Base-by-base conservation (phyloP, 2,888 invertebrate species). In the Cheilosia vulpina region DNA sequence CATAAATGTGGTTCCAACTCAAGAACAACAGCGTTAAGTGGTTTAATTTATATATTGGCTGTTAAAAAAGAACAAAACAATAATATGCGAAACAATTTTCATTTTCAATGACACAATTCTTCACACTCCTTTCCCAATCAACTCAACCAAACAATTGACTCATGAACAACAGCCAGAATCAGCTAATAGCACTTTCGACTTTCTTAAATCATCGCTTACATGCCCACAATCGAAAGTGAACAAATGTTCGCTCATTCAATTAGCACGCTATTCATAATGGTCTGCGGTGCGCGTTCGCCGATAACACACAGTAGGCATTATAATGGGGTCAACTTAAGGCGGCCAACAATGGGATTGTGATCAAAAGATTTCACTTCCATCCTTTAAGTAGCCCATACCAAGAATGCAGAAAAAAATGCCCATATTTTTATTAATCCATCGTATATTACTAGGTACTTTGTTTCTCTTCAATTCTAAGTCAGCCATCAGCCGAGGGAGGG, bases 181-280 rank as follows among this genome's bases (percentile, higher is more conserved):
- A 11, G 24, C 55, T 27, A 2, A 38, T 21, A 45, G 27, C 62
- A 71, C 78, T 78, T 78, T 78, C 78, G 63, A 78, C 78, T 78
- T 78, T 78, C 78, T 63, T 71, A 50, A 65, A 75, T 75, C 65
- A 75, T 57, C 55, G 47, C 58, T 65, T 43, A 65, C 65, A 72
- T 50, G 27, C 45, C 34, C 77, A 57, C 72, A 65, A 79, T 79
- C 71, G 78, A 78, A 78, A 78, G 78, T 78, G 71, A 72, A 34
- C 38, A 38, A 58, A 58, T 58, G 19, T 58, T 58, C 58, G 38
- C 58, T 6, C 58, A 38, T 58, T 21, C 41, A 50, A 71, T 78
- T 69, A 71, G 63, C 71, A 63, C 55, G 52, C 55, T 31, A 72
- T 52, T 72, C 71, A 52, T 24, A 47, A 45, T 19, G 19, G 5